Evolutionary conservation across 2,888 invertebrate species (phyloP), one percentile per base, ranked within the genome.

Genomic region (Habroteleia sp.): DNA sequence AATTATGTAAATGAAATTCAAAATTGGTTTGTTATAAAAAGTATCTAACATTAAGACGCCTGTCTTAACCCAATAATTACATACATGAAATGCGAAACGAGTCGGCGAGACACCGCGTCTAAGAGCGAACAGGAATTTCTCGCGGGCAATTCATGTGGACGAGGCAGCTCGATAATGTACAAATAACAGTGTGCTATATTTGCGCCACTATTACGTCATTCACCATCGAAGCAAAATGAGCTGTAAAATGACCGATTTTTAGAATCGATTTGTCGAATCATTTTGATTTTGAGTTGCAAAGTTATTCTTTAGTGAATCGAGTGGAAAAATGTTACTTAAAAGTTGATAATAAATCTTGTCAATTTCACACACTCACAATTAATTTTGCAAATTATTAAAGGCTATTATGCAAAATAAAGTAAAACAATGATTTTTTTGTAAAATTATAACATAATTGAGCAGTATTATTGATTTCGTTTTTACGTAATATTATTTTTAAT

Each of bases 61-160:
- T 33, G 58, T 44, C 44, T 14, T 11, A 44, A 44, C 33, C 16
- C 35, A 27, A 35, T 54, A 44, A 65, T 54, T 65, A 44, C 27
- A 10, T 16, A 37, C 37, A 16, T 48, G 37, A 62, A 46, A 46
- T 17, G 63, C 14, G 39, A 68, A 69, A 56, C 66, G 52, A 56
- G 66, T 48, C 50, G 14, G 27, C 50, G 68, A 58, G 68, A 68
- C 58, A 54, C 52, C 42, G 58, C 42, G 68, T 56, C 68, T 68
- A 58, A 58, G 46, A 56, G 35, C 29, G 11, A 41, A 33, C 68
- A 41, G 41, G 46, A 68, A 68, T 68, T 68, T 68, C 58, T 68
- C 48, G 65, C 46, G 16, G 54, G 54, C 54, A 44, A 54, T 65
- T 65, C 44, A 29, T 54, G 44, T 42, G 44, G 62, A 54, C 42